phyloP scores from a whole-genome alignment of 2,888 invertebrate genomes.

The Ectemnius continuus region DNA sequence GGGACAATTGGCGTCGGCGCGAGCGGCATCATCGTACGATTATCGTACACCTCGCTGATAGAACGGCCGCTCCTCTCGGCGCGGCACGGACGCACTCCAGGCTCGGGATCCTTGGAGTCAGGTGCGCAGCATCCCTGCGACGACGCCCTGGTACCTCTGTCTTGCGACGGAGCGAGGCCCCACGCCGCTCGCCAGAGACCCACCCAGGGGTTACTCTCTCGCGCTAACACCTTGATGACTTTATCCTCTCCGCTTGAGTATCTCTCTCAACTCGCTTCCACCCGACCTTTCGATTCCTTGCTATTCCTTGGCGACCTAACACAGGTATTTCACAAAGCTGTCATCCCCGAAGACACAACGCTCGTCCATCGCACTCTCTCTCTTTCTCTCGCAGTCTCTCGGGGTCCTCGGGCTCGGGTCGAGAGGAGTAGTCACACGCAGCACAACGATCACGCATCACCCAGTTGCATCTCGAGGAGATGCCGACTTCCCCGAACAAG shows the following conservation, averaged over 20 bases:
- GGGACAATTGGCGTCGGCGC: slow-evolving; percentile 95
- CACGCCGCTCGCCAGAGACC: slow-evolving; percentile 9
- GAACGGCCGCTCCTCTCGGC: slow-evolving; percentile 41
- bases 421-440: background rate
- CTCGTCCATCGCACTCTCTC: background rate
- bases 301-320: background rate
- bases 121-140: slow-evolving; percentile 49
- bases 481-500: background rate
- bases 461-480: slow-evolving; percentile 1
- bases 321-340: background rate
- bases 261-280: background rate
- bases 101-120: slow-evolving; percentile 33
- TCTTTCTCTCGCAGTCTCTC: background rate
- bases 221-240: background rate
- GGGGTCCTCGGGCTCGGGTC: background rate
- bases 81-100: slow-evolving; percentile 18
- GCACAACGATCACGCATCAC: slow-evolving; percentile 5
- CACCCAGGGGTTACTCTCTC: slow-evolving; percentile 4
- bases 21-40: slow-evolving; percentile 92
- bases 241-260: background rate
- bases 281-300: background rate
- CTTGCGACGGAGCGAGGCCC: slow-evolving; percentile 6
- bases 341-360: background rate
- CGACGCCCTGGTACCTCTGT: slow-evolving; percentile 21
- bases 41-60: slow-evolving; percentile 56